Evolutionary conservation across 2,113 vertebrate genomes (phyloP).

Genomic region (Malurus elegans): DNA sequence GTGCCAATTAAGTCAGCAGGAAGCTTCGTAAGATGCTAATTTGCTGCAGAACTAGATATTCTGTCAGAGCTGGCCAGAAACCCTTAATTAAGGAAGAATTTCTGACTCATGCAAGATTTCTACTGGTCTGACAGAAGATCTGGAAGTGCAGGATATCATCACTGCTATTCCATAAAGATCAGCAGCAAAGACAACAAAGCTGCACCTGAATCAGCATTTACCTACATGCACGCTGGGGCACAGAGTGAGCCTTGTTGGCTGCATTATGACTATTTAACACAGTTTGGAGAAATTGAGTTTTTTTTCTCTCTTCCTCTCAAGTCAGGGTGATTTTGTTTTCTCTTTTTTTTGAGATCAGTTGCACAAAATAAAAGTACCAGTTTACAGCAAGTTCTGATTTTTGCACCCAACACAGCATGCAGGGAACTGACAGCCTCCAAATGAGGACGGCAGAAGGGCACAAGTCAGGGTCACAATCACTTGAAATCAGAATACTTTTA

Average conservation of each 20-base stretch:
- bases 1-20: background rate
- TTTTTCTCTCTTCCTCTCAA: background rate
- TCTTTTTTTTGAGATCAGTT: background rate
- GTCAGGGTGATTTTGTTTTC: background rate
- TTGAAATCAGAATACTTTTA: background rate
- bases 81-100: background rate
- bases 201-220: background rate
- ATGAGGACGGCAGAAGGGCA: background rate
- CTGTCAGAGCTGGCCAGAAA: slow-evolving; percentile 21
- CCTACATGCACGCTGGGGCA: background rate
- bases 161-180: background rate
- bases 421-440: background rate
- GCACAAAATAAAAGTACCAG: background rate
- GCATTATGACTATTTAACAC: background rate
- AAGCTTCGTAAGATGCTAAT: background rate
- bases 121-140: background rate
- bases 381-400: background rate
- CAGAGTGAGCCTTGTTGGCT: background rate
- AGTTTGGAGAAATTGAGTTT: background rate
- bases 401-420: background rate
- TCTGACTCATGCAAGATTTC: background rate
- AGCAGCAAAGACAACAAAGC: background rate
- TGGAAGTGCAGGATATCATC: background rate
- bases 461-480: background rate
- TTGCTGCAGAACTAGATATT: background rate